Evolutionary conservation across 2,797 vertebrate species (phyloP).

Genomic region (Centropyge bicolor): DNA sequence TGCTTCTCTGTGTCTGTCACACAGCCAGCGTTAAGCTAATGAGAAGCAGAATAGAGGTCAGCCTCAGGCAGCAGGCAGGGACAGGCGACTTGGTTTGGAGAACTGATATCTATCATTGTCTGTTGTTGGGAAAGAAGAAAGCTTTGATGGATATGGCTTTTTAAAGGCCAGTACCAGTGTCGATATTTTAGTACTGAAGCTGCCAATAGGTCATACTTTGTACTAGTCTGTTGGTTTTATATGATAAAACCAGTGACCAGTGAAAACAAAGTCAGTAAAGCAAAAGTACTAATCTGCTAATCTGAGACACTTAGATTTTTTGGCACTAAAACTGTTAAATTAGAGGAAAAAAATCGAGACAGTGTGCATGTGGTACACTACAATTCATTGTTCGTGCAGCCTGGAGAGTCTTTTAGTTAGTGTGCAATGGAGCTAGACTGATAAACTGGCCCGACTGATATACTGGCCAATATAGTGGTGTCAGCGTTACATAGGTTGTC

Average conservation of each 20-base stretch:
- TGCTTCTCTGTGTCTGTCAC: slow-evolving; percentile 21
- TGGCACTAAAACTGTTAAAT: not conserved
- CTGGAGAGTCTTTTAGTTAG: not conserved
- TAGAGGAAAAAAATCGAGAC: not conserved
- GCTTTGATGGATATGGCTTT: slow-evolving; percentile 7
- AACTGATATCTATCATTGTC: slow-evolving; percentile 41
- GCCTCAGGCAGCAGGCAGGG: slow-evolving; percentile 50
- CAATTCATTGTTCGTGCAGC: not conserved
- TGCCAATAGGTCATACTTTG: not conserved
- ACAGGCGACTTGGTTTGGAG: slow-evolving; percentile 14
- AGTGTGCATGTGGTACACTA: not conserved
- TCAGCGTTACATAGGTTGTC: no score
- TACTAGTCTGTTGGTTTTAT: not conserved
- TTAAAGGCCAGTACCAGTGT: not conserved
- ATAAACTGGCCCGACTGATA: not conserved
- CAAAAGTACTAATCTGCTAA: not conserved
- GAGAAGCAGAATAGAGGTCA: slow-evolving; percentile 66
- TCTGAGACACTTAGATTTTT: no score
- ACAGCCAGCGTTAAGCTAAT: slow-evolving; percentile 44
- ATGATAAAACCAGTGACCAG: not conserved
- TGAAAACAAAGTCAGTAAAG: not conserved
- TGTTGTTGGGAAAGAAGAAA: slow-evolving; percentile 24
- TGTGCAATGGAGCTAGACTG: not conserved
- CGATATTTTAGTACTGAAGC: slow-evolving; percentile 3
- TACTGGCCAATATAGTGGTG: no score